These are phyloP conservation scores for Drosophila kambysellisi DNA, from an alignment of 2,888 invertebrate genomes.

Conservation along the genomic window DNA sequence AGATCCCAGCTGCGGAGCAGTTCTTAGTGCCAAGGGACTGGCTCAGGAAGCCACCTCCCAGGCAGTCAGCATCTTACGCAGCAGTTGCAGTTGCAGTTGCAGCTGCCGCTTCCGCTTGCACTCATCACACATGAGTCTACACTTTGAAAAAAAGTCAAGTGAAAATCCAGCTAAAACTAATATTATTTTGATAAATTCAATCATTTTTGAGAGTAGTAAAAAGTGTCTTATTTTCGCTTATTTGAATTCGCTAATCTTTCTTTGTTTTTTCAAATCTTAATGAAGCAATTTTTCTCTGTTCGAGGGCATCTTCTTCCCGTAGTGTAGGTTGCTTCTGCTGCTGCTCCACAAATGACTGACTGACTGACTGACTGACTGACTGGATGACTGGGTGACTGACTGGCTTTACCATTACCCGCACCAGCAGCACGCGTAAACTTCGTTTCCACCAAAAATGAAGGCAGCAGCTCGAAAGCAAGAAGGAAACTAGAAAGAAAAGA, in stretches of 20 bases:
- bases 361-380: conserved; percentile 11
- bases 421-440: conserved; percentile 77
- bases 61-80: conserved; percentile 20
- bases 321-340: conserved; percentile 15
- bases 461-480: not conserved
- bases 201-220: not conserved
- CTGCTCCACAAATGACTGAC: conserved; percentile 49
- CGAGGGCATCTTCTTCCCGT: not conserved
- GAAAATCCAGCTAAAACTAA: not conserved
- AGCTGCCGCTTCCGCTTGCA: conserved; percentile 52
- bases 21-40: conserved; percentile 36
- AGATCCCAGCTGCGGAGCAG: conserved; percentile 14
- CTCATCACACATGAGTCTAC: conserved; percentile 38
- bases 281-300: not conserved
- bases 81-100: conserved; percentile 29
- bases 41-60: conserved; percentile 28
- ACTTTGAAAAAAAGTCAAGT: not conserved
- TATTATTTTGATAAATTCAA: not conserved
- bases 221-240: not conserved
- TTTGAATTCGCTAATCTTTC: not conserved
- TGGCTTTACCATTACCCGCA: conserved; percentile 69
- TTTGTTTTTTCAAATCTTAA: not conserved
- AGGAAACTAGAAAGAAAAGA: not conserved
- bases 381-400: too few species aligned
- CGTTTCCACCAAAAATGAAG: conserved; percentile 55